Evolutionary conservation across 2,113 vertebrate genomes (phyloP).

Genomic region (Cygnus buccinator): DNA sequence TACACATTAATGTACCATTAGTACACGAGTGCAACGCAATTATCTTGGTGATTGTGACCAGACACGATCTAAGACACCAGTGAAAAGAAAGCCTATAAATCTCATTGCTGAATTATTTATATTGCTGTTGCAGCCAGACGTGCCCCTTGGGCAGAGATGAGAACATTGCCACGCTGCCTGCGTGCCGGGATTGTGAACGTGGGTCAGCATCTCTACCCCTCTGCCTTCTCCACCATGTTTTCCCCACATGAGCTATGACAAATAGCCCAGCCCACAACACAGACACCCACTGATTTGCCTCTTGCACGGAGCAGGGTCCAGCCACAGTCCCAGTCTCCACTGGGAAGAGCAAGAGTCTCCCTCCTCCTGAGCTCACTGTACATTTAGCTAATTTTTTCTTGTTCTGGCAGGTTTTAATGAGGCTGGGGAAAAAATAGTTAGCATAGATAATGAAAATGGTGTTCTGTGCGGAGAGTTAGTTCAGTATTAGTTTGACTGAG

Average conservation of each 20-base stretch:
- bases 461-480: background rate
- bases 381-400: background rate
- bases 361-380: background rate
- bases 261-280: background rate
- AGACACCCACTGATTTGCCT: background rate
- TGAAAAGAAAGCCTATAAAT: background rate
- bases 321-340: background rate
- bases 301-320: background rate
- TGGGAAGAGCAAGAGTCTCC: background rate
- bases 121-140: background rate
- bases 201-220: background rate
- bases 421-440: background rate
- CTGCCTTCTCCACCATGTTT: background rate
- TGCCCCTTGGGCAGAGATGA: background rate
- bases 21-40: background rate
- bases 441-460: background rate
- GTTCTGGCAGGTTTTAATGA: conserved; percentile 6
- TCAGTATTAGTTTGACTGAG: background rate
- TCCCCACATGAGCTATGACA: fast-evolving
- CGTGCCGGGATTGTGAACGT: fast-evolving
- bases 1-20: background rate
- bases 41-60: background rate
- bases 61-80: background rate
- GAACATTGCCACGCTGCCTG: background rate
- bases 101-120: conserved; percentile 20